phyloP scores from a whole-genome alignment of 2,888 invertebrate genomes.

The Galeopsomyia nigrocyanea region DNA sequence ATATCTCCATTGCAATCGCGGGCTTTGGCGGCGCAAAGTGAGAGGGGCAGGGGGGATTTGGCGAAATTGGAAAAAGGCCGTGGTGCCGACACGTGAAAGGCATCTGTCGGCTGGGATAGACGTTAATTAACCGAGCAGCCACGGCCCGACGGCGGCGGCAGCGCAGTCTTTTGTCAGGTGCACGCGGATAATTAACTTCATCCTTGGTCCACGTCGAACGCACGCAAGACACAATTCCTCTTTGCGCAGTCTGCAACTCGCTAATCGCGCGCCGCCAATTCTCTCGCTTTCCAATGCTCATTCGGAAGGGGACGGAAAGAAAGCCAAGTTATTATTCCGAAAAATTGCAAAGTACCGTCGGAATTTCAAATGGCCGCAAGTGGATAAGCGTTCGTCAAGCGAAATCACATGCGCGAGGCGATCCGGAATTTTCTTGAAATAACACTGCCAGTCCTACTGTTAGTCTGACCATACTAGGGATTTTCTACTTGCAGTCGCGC shows the following conservation, averaged over 20 bases:
- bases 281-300: not conserved
- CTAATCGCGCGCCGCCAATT: not conserved
- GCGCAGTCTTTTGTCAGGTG: constrained; percentile 31
- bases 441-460: too few species aligned
- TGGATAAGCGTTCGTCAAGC: too few species aligned
- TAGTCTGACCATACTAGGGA: too few species aligned
- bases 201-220: constrained; percentile 2
- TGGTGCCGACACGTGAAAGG: not conserved
- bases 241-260: not conserved
- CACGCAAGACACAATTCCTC: constrained; percentile 3
- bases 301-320: too few species aligned
- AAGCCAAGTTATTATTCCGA: not conserved
- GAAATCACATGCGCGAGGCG: too few species aligned
- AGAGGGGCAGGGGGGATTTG: not conserved
- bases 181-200: constrained; percentile 35
- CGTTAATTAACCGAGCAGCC: constrained; percentile 26
- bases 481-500: too few species aligned
- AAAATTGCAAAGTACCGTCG: not conserved
- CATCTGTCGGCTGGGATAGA: constrained; percentile 18
- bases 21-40: not conserved
- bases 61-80: constrained; percentile 15
- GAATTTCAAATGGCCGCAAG: too few species aligned
- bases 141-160: not conserved
- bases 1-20: not conserved
- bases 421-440: too few species aligned